Base-by-base conservation (phyloP, 1,140 invertebrate genomes). In the Ylistrum balloti region DNA sequence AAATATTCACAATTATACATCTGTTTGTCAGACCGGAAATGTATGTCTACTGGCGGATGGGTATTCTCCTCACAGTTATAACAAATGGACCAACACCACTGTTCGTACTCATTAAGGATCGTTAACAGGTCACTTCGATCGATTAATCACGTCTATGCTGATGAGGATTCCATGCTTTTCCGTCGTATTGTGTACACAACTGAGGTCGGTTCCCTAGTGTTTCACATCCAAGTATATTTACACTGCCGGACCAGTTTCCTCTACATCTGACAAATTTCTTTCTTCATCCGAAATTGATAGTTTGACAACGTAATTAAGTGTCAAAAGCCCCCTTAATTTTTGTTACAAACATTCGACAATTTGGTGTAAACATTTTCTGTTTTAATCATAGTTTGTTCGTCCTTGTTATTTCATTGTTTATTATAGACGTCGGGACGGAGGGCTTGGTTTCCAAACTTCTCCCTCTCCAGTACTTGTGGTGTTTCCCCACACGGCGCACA, bases 281-380 rank as follows among this genome's bases (percentile, higher is more conserved):
- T 74, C 56, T 74, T 74, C 56, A 74, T 74, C 56, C 56, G 56
- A 74, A 74, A 74, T 74, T 74, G 56, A 74, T 74, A 74, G 56
- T 74, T 74, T 74, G 56, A 74, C 56, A 74, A 74, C 56, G 56
- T n/a, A 74, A 74, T 74, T 74, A 74, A 74, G 56, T 74, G 56
- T 74, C 56, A 74, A 74, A 74, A 74, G 56, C 56, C 56, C 56
- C 56, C 56, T 74, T 74, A 74, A 74, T 74, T 74, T 74, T 74
- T 74, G 56, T 74, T 74, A 74, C 56, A 74, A 74, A 74, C 56
- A 74, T 74, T 74, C 56, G 56, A 74, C 56, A 74, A 74, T 74
- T 74, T 74, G 56, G 56, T 74, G 56, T 74, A 74, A 74, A 74
- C 56, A 74, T 74, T 74, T 74, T 74, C n/a, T 74, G 56, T 74